Conservation (phyloP, 2,113 vertebrate species). For the Castor canadensis region DNA sequence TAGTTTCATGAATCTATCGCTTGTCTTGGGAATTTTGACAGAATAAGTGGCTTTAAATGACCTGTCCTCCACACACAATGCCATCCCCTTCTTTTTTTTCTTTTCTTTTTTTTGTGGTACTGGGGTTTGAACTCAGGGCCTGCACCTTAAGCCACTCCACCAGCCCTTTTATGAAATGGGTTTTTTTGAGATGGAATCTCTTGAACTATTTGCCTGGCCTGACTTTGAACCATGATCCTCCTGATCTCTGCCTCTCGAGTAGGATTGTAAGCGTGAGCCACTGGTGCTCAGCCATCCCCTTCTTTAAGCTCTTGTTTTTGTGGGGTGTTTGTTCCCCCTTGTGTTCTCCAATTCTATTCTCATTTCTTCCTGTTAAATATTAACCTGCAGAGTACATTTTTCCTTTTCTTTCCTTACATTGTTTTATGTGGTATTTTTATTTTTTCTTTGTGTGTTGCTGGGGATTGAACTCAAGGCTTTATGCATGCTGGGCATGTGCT, state of each 20-base stretch:
- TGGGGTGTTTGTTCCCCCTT: accelerated
- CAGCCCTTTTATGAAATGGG: too few species aligned
- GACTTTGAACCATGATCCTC: too few species aligned
- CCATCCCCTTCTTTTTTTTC: too few species aligned
- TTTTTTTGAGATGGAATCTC: too few species aligned
- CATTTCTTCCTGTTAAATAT: not conserved
- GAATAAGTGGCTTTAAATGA: not conserved
- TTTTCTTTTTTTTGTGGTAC: too few species aligned
- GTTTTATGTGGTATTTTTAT: not conserved
- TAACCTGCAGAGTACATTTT: not conserved
- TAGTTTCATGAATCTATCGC: not conserved
- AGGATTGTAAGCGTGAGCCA: too few species aligned
- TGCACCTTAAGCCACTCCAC: too few species aligned
- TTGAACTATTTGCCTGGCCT: too few species aligned
- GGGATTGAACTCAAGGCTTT: not conserved
- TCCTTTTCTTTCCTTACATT: not conserved
- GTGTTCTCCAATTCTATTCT: not conserved
- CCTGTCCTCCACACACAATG: not conserved
- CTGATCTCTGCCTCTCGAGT: too few species aligned
- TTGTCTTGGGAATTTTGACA: not conserved
- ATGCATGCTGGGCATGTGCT: not conserved
- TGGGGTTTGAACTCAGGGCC: too few species aligned
- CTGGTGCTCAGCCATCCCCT: too few species aligned
- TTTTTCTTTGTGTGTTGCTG: not conserved
- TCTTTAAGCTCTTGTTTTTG: not conserved